Conservation (phyloP, 2,797 vertebrate genomes). For the Enteromius unitaeniatus region DNA sequence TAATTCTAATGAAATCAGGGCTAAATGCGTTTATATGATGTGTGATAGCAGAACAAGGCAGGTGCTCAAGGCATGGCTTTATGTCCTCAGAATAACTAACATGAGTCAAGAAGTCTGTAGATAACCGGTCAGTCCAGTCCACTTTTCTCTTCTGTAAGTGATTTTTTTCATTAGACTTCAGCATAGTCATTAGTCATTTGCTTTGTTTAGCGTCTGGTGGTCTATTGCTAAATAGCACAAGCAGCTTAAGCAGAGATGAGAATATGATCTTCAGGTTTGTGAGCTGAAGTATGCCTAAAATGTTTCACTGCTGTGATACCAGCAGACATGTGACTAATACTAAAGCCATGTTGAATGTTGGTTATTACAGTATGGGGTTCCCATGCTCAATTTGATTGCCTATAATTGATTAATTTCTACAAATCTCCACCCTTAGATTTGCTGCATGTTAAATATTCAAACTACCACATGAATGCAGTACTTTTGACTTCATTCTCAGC, state of each 20-base stretch:
- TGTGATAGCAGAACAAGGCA: background rate
- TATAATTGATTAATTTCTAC: background rate
- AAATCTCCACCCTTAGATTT: background rate
- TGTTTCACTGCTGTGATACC: background rate
- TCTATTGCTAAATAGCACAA: background rate
- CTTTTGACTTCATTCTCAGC: background rate
- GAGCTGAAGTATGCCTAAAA: background rate
- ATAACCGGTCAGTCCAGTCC: background rate
- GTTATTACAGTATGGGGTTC: background rate
- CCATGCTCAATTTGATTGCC: background rate
- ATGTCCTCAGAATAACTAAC: background rate
- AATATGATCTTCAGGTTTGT: background rate
- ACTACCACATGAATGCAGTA: background rate
- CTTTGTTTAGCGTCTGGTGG: constrained; percentile 1
- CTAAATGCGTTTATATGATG: background rate
- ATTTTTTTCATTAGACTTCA: background rate
- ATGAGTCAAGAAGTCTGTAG: background rate
- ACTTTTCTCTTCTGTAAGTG: background rate
- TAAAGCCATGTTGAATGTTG: background rate
- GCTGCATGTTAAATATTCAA: background rate
- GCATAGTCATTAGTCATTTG: no score
- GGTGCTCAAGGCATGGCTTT: background rate
- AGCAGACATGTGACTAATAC: background rate
- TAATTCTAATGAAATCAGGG: background rate
- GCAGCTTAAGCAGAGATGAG: background rate